Evolutionary conservation across 2,113 vertebrate species (phyloP), one percentile per base, ranked within the genome.

Genomic region (Capreolus pygargus): DNA sequence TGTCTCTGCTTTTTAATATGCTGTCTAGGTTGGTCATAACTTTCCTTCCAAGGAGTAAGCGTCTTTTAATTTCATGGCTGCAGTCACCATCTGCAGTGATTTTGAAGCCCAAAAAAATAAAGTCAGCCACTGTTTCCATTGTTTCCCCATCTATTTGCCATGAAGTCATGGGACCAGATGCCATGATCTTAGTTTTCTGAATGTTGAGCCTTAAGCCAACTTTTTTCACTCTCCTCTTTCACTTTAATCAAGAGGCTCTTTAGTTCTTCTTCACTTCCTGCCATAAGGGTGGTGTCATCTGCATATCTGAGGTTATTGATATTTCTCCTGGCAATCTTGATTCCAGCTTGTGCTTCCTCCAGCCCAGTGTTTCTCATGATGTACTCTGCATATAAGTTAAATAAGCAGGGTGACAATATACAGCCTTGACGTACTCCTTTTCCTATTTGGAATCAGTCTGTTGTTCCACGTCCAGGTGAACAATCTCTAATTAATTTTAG

Each of bases 401-500:
- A 39, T 70, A 70, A 70, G 67, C 67, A 39, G 10, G n/a, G n/a
- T 74, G n/a, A 74, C n/a, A 74, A 13, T 39, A 74, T 23, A 39
- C 5, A 74, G 67, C 67, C 19, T 74, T 74, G 67, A 74, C 3
- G 19, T 25, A 23, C 19, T 74, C 19, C 19, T 74, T 74, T 74
- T 39, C 19, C 67, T 39, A 74, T 74, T 39, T 74, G 67, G 67
- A 74, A 74, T 5, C 19, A 25, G n/a, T 39, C 10, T 74, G n/a
- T 70, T 23, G n/a, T 74, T 74, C n/a, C 67, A 74, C 6, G 21
- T 13, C 67, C 67, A 39, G 67, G 39, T 0, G 19, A 86, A 98
- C 70, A 61, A 96, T 36, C 55, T 92, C n/a, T 85, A 94, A 89
- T 13, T 98, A 52, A 97, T 97, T 95, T 97, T 64, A 96, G 33